Conservation (phyloP, 2,888 invertebrate genomes). For the Hirtodrosophila alboralis region DNA sequence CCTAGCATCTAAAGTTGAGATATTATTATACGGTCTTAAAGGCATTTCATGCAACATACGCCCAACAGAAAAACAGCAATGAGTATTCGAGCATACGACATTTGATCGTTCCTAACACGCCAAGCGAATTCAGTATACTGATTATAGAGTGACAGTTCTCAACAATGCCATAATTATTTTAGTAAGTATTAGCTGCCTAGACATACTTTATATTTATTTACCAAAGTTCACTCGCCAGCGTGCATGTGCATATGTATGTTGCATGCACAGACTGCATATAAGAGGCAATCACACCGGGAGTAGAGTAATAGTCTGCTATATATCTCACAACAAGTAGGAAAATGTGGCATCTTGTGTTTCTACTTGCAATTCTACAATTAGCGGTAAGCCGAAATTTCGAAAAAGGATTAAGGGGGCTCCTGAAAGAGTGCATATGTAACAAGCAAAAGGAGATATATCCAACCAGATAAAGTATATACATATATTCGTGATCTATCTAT, state of each 20-base stretch:
- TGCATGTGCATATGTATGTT: no score
- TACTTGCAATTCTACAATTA: slow-evolving; percentile 22
- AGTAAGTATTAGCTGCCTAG: slow-evolving; percentile 5
- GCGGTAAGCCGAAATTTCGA: slow-evolving; percentile 31
- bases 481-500: no score
- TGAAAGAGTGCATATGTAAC: no score
- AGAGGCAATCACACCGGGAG: slow-evolving; percentile 6
- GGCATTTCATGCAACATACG: slow-evolving; percentile 28
- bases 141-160: slow-evolving; percentile 46
- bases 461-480: no score
- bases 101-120: slow-evolving; percentile 57
- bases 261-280: slow-evolving; percentile 27
- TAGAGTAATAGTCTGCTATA: slow-evolving; percentile 6
- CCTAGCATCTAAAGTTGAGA: slow-evolving; percentile 25
- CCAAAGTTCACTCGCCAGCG: background rate
- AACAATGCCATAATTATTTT: slow-evolving; percentile 12
- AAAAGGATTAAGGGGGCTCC: no score
- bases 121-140: slow-evolving; percentile 36
- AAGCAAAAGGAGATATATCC: no score
- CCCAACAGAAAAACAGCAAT: slow-evolving; percentile 23
- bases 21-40: background rate
- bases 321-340: slow-evolving; percentile 10
- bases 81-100: slow-evolving; percentile 19
- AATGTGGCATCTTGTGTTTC: slow-evolving; percentile 42
- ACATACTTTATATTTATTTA: slow-evolving; percentile 18